phyloP scores from a whole-genome alignment of 2,888 invertebrate species.

The Linnaemya tessellans region DNA sequence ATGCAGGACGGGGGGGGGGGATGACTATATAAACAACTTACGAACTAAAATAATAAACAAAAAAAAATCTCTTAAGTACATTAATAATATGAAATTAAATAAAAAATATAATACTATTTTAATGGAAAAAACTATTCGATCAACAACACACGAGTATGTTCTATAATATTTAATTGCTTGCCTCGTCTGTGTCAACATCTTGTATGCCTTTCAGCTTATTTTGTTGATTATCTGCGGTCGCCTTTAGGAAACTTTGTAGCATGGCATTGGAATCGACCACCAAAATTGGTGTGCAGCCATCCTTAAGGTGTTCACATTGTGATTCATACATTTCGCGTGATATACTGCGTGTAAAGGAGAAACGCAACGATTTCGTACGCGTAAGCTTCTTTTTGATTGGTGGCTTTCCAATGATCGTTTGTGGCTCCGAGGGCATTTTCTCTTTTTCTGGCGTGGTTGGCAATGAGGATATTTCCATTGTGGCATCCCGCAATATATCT shows the following conservation, averaged over 20 bases:
- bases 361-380: constrained; percentile 82
- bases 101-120: constrained; percentile 65
- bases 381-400: constrained; percentile 82
- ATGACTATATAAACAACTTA: constrained; percentile 53
- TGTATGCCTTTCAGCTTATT: constrained; percentile 79
- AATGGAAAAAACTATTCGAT: constrained; percentile 42
- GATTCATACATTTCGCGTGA: constrained; percentile 83
- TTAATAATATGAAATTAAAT: constrained; percentile 39
- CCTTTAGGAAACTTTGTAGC: constrained; percentile 80
- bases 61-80: constrained; percentile 49
- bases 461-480: constrained; percentile 77
- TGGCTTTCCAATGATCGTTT: constrained; percentile 77
- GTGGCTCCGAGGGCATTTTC: constrained; percentile 77
- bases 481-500: constrained; percentile 84
- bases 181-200: constrained; percentile 82
- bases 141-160: background rate
- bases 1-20: background rate
- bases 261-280: constrained; percentile 82
- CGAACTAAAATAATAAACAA: constrained; percentile 22
- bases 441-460: constrained; percentile 80
- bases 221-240: constrained; percentile 77
- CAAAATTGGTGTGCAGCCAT: constrained; percentile 83
- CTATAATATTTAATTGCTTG: constrained; percentile 79
- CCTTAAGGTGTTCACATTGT: constrained; percentile 82
- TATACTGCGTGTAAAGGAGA: constrained; percentile 83